Evolutionary conservation across 2,113 vertebrate genomes (phyloP), one percentile per base, ranked within the genome.

Genomic region (Paratilapia polleni): DNA sequence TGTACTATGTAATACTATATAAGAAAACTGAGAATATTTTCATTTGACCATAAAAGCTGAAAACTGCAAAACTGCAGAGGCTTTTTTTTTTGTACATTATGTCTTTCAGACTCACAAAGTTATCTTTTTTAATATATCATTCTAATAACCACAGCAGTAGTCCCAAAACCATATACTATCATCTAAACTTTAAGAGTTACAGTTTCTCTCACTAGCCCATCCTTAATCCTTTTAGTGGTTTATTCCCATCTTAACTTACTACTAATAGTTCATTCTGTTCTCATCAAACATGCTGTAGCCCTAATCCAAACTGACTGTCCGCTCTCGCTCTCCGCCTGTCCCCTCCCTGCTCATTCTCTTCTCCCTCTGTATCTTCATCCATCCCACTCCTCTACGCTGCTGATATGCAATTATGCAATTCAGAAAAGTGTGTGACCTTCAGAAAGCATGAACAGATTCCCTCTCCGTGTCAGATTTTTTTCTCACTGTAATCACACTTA

Each of bases 261-360:
- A 22, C 62, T 79, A 63, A 80, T 63, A 59, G 63, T 78, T 80
- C 41, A 83, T 73, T 80, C 78, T 19, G 36, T 82, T 82, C 81
- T 77, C 38, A 87, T 90, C 81, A 78, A 82, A 86, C 17, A 36
- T 47, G 36, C 47, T 83, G n/a, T 70, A 79, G 31, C 68, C 26
- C 9, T 89, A 90, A 93, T 89, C 52, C 49, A 84, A 84, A 76
- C 24, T 38, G 82, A 90, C 76, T 77, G 80, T 49, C 79, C 38
- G 17, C 79, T 78, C 77, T 73, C 9, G 8, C 49, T 83, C 20
- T 70, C 20, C 7, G 2, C 43, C 60, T 28, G 10, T 84, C 28
- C 10, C 59, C 26, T 4, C 20, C 5, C 7, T 56, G 34, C 74
- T 75, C 73, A 3, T 84, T 81, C 28, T 77, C 56, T 58, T 64